Conservation (phyloP, 2,888 invertebrate species). For the Drosophila bunnanda region DNA sequence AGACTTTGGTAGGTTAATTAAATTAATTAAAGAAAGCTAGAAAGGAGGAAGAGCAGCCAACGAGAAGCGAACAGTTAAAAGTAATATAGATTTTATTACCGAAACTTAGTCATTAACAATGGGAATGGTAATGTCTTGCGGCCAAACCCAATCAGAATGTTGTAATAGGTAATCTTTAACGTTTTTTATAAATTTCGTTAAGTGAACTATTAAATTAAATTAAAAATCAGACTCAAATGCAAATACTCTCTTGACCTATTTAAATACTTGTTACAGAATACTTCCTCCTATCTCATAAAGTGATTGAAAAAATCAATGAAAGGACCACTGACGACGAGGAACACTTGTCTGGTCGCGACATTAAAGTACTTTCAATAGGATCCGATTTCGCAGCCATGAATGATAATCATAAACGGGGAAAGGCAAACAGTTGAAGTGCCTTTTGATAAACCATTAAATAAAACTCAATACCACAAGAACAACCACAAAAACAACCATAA, state of each 20-base stretch:
- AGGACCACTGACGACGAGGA: neutral
- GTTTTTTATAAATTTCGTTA: neutral
- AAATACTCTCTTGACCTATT: neutral
- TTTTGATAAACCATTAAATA: slow-evolving; percentile 83
- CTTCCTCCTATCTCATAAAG: neutral
- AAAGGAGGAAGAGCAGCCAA: too few species aligned
- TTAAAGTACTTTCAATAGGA: slow-evolving; percentile 37
- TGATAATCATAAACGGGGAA: slow-evolving; percentile 53
- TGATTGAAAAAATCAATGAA: slow-evolving; percentile 4
- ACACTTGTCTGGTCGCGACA: slow-evolving; percentile 50
- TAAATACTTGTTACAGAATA: neutral
- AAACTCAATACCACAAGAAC: slow-evolving; percentile 61
- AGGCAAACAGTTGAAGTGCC: slow-evolving; percentile 81
- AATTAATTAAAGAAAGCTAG: too few species aligned
- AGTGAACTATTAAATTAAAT: neutral
- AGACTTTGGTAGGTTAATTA: neutral
- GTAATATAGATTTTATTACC: neutral
- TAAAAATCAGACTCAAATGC: neutral
- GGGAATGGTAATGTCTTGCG: neutral
- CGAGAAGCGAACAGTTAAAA: too few species aligned
- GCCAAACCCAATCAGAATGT: too few species aligned
- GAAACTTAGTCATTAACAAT: neutral
- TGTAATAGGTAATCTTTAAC: too few species aligned
- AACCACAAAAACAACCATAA: slow-evolving; percentile 46
- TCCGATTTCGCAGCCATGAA: slow-evolving; percentile 57